Evolutionary conservation across 64 coral and sea anemone genomes (phyloP).

Genomic region (Montipora sp.): DNA sequence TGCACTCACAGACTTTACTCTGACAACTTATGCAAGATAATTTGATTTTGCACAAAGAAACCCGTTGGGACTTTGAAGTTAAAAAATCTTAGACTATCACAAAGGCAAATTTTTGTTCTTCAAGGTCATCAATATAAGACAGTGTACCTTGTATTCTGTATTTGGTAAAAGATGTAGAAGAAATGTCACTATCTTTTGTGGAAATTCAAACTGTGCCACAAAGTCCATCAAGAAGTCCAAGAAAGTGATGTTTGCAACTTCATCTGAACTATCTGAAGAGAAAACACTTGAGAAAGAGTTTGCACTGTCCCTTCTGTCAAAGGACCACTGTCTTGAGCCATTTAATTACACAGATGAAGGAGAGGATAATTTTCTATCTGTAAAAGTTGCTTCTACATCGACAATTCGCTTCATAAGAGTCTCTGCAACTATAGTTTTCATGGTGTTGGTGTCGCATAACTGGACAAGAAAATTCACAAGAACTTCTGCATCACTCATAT

Average conservation of each 20-base stretch:
- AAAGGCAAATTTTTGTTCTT: too few relatives aligned
- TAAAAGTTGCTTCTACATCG: constrained; percentile 57
- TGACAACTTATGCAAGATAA: too few relatives aligned
- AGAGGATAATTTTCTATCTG: constrained; percentile 12
- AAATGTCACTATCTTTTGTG: constrained; percentile 99
- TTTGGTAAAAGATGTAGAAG: constrained; percentile 92
- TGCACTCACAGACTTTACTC: too few relatives aligned
- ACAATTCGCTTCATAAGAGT: constrained; percentile 71
- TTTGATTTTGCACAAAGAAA: too few relatives aligned
- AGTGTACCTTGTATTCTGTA: constrained; percentile 74
- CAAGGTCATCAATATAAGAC: too few relatives aligned
- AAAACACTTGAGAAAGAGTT: constrained; percentile 33
- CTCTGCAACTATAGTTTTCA: constrained; percentile 86
- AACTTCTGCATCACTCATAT: constrained; percentile 68
- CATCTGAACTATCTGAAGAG: constrained; percentile 75
- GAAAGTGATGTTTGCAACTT: constrained; percentile 72
- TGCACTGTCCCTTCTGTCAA: constrained; percentile 55
- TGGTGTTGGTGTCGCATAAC: constrained; percentile 85
- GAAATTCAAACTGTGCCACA: constrained; percentile 97
- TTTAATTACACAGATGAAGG: neutral
- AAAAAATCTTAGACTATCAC: too few relatives aligned
- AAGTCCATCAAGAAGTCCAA: constrained; percentile 94
- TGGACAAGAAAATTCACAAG: constrained; percentile 88
- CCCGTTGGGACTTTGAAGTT: too few relatives aligned
- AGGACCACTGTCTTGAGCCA: neutral